These are phyloP conservation scores for Apogon hyalosoma DNA, from an alignment of 2,797 vertebrate species.

Conservation along the genomic window DNA sequence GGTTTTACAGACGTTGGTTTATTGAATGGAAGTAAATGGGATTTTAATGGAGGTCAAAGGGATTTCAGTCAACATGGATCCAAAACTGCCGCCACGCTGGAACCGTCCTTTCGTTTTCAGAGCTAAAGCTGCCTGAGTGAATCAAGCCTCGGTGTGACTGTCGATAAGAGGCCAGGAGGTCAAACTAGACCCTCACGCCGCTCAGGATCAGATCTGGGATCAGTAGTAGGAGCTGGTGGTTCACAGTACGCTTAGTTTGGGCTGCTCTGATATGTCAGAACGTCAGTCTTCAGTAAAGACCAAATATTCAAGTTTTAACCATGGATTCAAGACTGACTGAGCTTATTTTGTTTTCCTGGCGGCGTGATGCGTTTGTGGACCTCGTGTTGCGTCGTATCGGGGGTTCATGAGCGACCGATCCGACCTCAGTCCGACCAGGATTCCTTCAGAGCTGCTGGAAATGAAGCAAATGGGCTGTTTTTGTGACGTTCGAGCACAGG, in stretches of 20 bases:
- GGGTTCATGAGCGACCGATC: too few species aligned
- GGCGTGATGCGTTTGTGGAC: conserved; percentile 29
- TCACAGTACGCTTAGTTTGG: conserved; percentile 19
- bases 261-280: not conserved
- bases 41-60: too few species aligned
- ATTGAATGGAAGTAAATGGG: too few species aligned
- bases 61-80: too few species aligned
- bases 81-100: not conserved
- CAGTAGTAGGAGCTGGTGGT: conserved; percentile 10
- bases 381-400: conserved; percentile 3
- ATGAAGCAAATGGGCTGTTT: too few species aligned
- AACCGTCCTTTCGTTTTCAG: not conserved
- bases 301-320: too few species aligned
- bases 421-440: not conserved
- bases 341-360: conserved; percentile 12
- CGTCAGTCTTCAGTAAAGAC: not conserved
- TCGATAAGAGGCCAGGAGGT: conserved; percentile 4
- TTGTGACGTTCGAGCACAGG: not conserved
- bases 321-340: conserved; percentile 6
- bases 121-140: conserved; percentile 6
- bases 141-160: conserved; percentile 1
- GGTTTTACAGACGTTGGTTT: too few species aligned
- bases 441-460: not conserved
- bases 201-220: conserved; percentile 24
- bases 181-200: not conserved